Percentiles rank a stretch among this genome's conserved stretches.
phyloP scores from a whole-genome alignment of 2,113 vertebrate genomes.

The Nestor notabilis region DNA sequence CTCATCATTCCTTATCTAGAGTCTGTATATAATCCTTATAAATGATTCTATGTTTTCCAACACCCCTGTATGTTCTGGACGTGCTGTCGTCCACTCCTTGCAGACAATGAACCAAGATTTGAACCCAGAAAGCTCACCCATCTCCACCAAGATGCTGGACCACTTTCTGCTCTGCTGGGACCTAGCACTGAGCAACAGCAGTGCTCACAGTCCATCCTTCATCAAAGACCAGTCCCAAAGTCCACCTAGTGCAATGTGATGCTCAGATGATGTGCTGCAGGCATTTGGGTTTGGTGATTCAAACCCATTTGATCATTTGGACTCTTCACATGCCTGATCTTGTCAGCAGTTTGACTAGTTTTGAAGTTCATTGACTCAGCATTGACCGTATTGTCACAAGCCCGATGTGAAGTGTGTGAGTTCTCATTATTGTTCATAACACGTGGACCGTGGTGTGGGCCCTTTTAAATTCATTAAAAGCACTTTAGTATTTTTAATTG shows the following conservation, averaged over 20 bases:
- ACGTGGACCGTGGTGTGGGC: neutral
- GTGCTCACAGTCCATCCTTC: neutral
- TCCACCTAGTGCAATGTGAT: accelerated
- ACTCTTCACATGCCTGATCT: neutral
- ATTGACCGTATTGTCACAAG: neutral
- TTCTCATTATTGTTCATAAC: neutral
- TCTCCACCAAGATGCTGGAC: neutral
- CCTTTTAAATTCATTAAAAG: neutral
- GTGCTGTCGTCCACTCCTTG: neutral
- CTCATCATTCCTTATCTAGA: neutral
- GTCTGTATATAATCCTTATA: neutral
- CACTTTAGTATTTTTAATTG: neutral
- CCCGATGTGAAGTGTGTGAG: neutral
- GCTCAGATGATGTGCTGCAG: neutral
- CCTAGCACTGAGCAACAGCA: accelerated
- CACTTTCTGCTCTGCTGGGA: neutral
- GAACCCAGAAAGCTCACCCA: neutral
- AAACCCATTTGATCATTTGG: neutral
- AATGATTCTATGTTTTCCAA: neutral
- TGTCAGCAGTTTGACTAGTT: neutral
- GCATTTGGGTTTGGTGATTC: neutral
- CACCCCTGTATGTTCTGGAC: neutral
- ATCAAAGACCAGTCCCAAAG: neutral
- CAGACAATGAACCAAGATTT: neutral
- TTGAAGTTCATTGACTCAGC: neutral